Percentiles rank a stretch among this genome's conserved stretches.
These are phyloP conservation scores for Ligdia adustata DNA, from an alignment of 2,888 invertebrate genomes.

Conservation along the genomic window DNA sequence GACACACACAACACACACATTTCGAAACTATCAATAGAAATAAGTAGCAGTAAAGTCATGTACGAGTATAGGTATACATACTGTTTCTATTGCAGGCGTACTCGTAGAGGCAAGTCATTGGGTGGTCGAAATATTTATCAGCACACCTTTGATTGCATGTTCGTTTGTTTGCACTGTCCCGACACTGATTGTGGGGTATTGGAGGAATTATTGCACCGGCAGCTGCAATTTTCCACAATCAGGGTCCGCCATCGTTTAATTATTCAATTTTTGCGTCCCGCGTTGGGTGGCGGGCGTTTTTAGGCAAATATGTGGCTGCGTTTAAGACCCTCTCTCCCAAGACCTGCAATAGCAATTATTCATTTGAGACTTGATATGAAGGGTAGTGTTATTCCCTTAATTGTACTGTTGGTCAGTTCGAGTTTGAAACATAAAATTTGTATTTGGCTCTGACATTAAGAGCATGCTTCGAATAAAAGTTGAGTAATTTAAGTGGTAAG, in stretches of 20 bases:
- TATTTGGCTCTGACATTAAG: no score
- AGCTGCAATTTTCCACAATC: conserved; percentile 67
- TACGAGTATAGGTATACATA: no score
- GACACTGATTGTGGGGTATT: conserved; percentile 67
- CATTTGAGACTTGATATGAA: conserved; percentile 12
- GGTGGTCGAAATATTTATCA: conserved; percentile 69
- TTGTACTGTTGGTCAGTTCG: not conserved
- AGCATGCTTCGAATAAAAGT: no score
- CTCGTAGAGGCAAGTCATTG: conserved; percentile 20
- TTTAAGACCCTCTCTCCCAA: conserved; percentile 14
- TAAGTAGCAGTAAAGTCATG: no score
- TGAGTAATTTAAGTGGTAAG: no score
- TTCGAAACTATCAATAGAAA: no score
- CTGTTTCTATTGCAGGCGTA: no score
- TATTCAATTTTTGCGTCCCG: conserved; percentile 42
- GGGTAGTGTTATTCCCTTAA: not conserved
- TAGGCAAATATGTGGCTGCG: conserved; percentile 24
- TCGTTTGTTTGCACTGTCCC: conserved; percentile 71
- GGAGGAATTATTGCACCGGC: conserved; percentile 65
- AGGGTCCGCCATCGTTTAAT: conserved; percentile 46
- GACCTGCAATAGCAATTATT: conserved; percentile 17
- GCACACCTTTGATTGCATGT: conserved; percentile 54
- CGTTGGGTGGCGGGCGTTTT: conserved; percentile 33
- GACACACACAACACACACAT: no score
- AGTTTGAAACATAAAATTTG: no score